Evolutionary conservation across 2,113 vertebrate genomes (phyloP), one percentile per base, ranked within the genome.

Genomic region (Equus quagga): DNA sequence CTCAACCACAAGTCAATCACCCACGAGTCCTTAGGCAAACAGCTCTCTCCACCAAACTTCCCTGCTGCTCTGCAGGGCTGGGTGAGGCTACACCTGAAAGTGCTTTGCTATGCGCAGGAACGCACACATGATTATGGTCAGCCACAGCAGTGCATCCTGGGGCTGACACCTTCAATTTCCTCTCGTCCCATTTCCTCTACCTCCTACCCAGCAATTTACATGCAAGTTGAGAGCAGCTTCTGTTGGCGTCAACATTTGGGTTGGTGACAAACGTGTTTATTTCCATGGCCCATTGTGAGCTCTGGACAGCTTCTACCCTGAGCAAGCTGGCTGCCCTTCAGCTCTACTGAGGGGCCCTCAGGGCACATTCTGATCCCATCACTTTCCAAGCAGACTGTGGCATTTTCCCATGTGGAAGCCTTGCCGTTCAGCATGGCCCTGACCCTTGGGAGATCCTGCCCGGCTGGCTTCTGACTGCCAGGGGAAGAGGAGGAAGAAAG

Each of bases 241-340:
- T 98, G 98, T 92, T 97, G 96, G 97, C 73, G 80, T 91, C 97
- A 97, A 98, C 96, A 97, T 89, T 81, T 78, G 56, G 88, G 96
- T 88, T 97, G 97, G 97, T 98, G 98, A 98, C 97, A 98, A 97
- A 97, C 54, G 91, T 97, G 95, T 97, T 98, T 98, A 97, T 97
- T 98, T 98, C 97, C 97, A 75, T 62, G 87, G 95, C 95, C 92
- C 97, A 98, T 97, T 92, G 94, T 96, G 96, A 98, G 98, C 96
- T 97, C 96, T 96, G 97, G 96, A 98, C 95, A 97, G 98, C 97
- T 98, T 98, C 98, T 96, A 96, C 96, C 95, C 97, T 75, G 87
- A 93, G 98, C 97, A 97, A 96, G 97, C 97, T 98, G 98, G 98
- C 98, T 97, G 96, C 97, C 95, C 94, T 98, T 98, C 98, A 98